Evolutionary conservation across 2,113 vertebrate species (phyloP).

Genomic region (Crotalus helleri): DNA sequence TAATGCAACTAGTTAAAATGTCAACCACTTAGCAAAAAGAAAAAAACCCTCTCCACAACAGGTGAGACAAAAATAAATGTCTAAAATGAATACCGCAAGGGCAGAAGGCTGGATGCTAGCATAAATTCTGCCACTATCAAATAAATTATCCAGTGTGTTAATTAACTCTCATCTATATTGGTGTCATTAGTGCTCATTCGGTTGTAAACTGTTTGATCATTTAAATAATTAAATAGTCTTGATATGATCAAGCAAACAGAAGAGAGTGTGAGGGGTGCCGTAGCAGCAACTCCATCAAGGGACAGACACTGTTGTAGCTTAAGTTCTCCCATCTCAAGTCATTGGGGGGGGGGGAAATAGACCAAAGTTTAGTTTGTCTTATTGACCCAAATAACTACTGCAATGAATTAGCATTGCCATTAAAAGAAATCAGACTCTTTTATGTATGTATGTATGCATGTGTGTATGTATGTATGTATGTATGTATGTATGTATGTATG

Average conservation of each 20-base stretch:
- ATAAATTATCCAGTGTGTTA: conserved; percentile 10
- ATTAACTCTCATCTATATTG: conserved; percentile 27
- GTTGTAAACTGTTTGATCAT: conserved; percentile 25
- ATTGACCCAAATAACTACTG: background rate
- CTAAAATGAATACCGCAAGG: conserved; percentile 5
- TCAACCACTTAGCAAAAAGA: background rate
- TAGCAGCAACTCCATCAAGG: background rate
- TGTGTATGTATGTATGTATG: too few relatives aligned
- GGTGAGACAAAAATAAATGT: background rate
- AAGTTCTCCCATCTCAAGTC: background rate
- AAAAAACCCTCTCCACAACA: conserved; percentile 3
- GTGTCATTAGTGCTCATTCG: conserved; percentile 27
- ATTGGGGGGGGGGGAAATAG: background rate
- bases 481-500: too few relatives aligned
- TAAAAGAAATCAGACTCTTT: background rate
- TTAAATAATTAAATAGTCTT: conserved; percentile 27
- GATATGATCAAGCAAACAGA: conserved; percentile 14
- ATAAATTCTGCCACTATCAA: conserved; percentile 22
- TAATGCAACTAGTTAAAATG: conserved; percentile 23
- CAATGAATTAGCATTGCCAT: background rate
- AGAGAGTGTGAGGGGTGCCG: background rate
- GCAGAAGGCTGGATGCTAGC: conserved; percentile 7
- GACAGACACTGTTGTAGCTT: background rate
- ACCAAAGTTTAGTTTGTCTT: background rate
- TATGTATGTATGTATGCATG: too few relatives aligned